Evolutionary conservation across 1,140 invertebrate genomes (phyloP), one percentile per base, ranked within the genome.

Genomic region (Leptopilina boulardi): DNA sequence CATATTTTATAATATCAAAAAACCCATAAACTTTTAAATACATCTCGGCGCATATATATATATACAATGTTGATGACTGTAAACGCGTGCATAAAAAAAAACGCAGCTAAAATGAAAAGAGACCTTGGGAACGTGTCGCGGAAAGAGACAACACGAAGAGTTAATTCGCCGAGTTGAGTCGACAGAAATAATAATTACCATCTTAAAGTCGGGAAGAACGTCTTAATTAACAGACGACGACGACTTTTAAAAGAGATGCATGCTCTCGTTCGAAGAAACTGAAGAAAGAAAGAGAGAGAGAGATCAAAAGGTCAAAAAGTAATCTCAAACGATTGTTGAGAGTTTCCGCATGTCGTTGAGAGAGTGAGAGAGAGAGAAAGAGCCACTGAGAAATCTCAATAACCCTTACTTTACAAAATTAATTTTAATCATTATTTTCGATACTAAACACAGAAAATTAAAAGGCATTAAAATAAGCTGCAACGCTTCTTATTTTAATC

Each of bases 221-320:
- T 86, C 77, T 84, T 82, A 84, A 85, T 85, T 87, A 82, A 77
- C 77, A 77, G 81, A 81, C 77, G 81, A 81, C 82, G n/a, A n/a
- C n/a, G n/a, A n/a, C 9, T 38, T 80, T 78, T 34, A 76, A n/a
- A n/a, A n/a, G n/a, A 80, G 47, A 70, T 41, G 41, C 70, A 77
- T 77, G 47, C 51, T 77, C 59, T 66, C 77, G 66, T 78, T 76
- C 76, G 70, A 71, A 54, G 74, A 81, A 73, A 71, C 74, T n/a
- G 13, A 54, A 44, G n/a, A n/a, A n/a, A n/a, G n/a, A n/a, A n/a
- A n/a, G n/a, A n/a, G n/a, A n/a, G n/a, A n/a, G n/a, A n/a, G n/a
- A n/a, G 74, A 77, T 82, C 80, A 79, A 81, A n/a, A 78, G 77
- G 77, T 79, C 75, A 56, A 78, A 82, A 78, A 78, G 71, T 79